Conservation (phyloP, 1,140 invertebrate species). For the Heliconius eleuchia region DNA sequence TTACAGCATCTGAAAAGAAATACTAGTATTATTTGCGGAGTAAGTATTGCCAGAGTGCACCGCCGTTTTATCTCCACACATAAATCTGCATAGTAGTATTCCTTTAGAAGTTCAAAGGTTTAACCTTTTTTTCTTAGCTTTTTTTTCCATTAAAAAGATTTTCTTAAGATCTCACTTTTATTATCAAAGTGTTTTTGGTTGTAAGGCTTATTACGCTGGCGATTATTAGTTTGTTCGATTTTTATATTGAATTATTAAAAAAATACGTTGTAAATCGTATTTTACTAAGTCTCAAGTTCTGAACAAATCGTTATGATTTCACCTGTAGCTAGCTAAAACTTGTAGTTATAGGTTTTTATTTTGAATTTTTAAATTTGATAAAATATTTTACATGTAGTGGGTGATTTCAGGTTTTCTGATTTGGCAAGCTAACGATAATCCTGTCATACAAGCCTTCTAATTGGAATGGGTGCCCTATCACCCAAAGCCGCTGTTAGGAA, state of each 20-base stretch:
- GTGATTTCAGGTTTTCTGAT: too few species aligned
- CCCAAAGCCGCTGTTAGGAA: too few species aligned
- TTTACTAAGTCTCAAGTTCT: background rate
- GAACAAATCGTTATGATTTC: too few species aligned
- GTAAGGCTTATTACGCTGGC: background rate
- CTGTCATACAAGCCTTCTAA: too few species aligned
- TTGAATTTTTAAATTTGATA: too few species aligned
- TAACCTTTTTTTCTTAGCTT: background rate
- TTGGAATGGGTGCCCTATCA: too few species aligned
- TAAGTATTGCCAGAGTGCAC: constrained; percentile 7
- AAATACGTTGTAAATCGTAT: background rate
- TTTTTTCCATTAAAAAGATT: background rate
- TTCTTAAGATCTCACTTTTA: background rate
- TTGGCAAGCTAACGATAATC: too few species aligned
- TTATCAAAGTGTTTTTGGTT: background rate
- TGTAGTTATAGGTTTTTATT: too few species aligned
- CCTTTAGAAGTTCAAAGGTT: background rate
- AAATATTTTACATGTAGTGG: too few species aligned
- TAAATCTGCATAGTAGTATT: background rate
- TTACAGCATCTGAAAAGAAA: constrained; percentile 16
- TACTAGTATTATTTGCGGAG: constrained; percentile 7
- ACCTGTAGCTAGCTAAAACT: too few species aligned
- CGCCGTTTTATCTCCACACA: background rate
- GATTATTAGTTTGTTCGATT: background rate
- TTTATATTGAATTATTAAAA: background rate